Conservation (phyloP, 1,140 invertebrate species). For the Cotesia vestalis region DNA sequence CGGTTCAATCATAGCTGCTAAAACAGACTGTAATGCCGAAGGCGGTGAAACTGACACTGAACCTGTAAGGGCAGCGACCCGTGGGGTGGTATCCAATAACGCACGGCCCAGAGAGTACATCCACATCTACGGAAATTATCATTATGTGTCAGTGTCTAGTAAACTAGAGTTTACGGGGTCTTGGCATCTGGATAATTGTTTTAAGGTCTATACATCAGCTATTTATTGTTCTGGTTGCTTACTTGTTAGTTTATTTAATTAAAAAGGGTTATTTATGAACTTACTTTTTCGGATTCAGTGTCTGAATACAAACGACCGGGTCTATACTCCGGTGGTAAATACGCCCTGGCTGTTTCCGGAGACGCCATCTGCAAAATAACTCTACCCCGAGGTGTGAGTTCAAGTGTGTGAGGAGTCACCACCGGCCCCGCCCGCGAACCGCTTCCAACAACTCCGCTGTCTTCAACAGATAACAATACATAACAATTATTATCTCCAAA, state of each 20-base stretch:
- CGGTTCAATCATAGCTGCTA: slow-evolving; percentile 68
- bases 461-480: slow-evolving; percentile 58
- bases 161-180: too few relatives aligned
- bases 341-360: slow-evolving; percentile 65
- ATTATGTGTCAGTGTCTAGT: slow-evolving; percentile 17
- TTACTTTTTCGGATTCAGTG: slow-evolving; percentile 70
- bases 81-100: slow-evolving; percentile 62
- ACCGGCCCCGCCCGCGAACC: slow-evolving; percentile 64
- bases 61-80: slow-evolving; percentile 65
- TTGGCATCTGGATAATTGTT: too few relatives aligned
- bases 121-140: slow-evolving; percentile 68
- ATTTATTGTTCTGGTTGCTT: background rate
- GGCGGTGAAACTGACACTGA: slow-evolving; percentile 66
- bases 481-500: slow-evolving; percentile 3
- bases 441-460: slow-evolving; percentile 66
- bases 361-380: slow-evolving; percentile 64
- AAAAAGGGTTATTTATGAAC: slow-evolving; percentile 6
- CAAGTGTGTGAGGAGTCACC: slow-evolving; percentile 67
- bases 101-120: slow-evolving; percentile 70
- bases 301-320: slow-evolving; percentile 66
- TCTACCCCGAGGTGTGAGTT: slow-evolving; percentile 66
- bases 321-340: slow-evolving; percentile 69
- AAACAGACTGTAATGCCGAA: slow-evolving; percentile 66
- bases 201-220: background rate
- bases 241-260: background rate